These are phyloP conservation scores for Sinodicranocentrus sp. DNA, from an alignment of 2,888 invertebrate species.

Conservation along the genomic window DNA sequence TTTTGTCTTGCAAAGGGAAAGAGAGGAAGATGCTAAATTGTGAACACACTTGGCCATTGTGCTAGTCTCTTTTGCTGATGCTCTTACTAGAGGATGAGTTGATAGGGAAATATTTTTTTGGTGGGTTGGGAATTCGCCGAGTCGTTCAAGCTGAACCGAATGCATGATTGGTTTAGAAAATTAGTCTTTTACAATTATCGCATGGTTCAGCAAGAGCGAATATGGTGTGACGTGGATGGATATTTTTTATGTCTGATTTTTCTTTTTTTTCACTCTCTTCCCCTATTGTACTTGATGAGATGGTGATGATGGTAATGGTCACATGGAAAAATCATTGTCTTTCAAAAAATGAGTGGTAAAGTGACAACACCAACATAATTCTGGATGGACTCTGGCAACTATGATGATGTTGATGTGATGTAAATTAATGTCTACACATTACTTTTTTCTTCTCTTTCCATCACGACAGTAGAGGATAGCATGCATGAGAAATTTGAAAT, in stretches of 20 bases:
- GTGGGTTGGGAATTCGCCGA: constrained; percentile 54
- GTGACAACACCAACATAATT: constrained; percentile 52
- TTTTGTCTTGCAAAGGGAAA: constrained; percentile 55
- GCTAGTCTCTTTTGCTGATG: too few relatives aligned
- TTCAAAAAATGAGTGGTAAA: too few relatives aligned
- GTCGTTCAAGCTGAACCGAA: constrained; percentile 71
- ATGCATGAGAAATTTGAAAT: constrained; percentile 56
- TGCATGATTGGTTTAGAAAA: constrained; percentile 76
- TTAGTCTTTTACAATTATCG: constrained; percentile 75
- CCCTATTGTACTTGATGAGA: constrained; percentile 34
- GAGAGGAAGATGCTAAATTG: constrained; percentile 15
- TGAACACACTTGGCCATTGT: too few relatives aligned
- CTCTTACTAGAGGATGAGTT: neutral
- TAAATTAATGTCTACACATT: constrained; percentile 30
- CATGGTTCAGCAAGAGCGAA: constrained; percentile 72
- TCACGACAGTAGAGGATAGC: neutral
- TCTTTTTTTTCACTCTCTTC: neutral
- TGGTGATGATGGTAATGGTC: constrained; percentile 27
- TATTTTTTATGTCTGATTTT: constrained; percentile 22
- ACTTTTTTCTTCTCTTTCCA: neutral
- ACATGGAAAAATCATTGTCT: constrained; percentile 26
- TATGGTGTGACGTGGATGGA: neutral
- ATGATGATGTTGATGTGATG: constrained; percentile 35
- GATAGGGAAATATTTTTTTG: constrained; percentile 63
- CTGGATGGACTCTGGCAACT: constrained; percentile 46